Conservation (phyloP, 2,113 vertebrate species). For the Craseonycteris thonglongyai region DNA sequence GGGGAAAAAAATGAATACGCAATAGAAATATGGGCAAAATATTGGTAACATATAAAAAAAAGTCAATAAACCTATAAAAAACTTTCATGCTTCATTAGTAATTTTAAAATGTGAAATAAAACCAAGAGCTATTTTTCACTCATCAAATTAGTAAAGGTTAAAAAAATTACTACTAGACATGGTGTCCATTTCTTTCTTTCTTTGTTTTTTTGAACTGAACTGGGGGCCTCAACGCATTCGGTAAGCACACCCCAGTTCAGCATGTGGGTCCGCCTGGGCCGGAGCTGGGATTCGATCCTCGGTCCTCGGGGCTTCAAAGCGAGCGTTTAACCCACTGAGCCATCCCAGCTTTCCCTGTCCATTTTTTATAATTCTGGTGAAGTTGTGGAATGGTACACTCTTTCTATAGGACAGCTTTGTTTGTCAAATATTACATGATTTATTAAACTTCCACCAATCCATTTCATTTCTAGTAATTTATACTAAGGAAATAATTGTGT, state of each 20-base stretch:
- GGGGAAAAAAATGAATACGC: not conserved
- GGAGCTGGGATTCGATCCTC: too few relatives aligned
- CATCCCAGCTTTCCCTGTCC: too few relatives aligned
- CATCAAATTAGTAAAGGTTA: not conserved
- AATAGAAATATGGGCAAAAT: not conserved
- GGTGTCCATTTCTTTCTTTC: not conserved
- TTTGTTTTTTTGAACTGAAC: too few relatives aligned
- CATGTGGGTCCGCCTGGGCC: too few relatives aligned
- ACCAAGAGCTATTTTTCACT: not conserved
- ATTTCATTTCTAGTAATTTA: not conserved
- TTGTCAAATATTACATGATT: not conserved
- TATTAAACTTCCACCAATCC: not conserved
- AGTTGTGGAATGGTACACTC: not conserved
- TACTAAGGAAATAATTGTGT: not conserved
- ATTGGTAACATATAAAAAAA: not conserved
- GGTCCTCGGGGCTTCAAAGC: too few relatives aligned
- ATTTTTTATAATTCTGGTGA: too few relatives aligned
- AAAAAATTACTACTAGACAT: not conserved
- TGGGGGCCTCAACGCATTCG: too few relatives aligned
- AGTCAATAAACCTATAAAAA: not conserved
- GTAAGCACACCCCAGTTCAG: too few relatives aligned
- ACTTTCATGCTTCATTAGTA: not conserved
- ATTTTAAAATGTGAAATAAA: not conserved
- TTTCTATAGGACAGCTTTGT: not conserved
- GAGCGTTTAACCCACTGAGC: too few relatives aligned